Base-by-base conservation (phyloP, 2,113 vertebrate genomes). In the Pitta sordida region DNA sequence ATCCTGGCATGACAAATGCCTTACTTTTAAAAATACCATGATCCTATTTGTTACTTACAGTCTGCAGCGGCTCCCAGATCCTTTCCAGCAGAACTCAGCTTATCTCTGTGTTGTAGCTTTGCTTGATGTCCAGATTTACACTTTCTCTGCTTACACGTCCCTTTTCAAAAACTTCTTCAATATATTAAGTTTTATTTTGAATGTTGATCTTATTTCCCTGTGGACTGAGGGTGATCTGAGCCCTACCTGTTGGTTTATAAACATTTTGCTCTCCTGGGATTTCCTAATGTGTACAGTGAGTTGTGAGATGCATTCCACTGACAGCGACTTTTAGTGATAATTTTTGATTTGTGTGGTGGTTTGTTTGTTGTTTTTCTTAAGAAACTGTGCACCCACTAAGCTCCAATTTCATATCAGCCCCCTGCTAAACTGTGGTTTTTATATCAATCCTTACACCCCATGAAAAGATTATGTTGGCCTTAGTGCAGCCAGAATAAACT, bases 41-140 rank as follows among this genome's bases (percentile, higher is more conserved):
- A 3, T 39, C 7, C 11, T n/a, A 0, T 13, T 44, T 37, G 41
- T 65, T 23, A 10, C 11, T 64, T 49, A 7, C 0, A 65, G 55
- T 23, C 37, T 63, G 1, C 6, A 6, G 0, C n/a, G 71, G 29
- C 63, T 86, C 76, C 60, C 32, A 43, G 20, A 36, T 77, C 26
- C 30, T 24, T 93, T 74, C 51, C 30, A 55, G 32, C 18, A 80
- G 36, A 52, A 17, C 58, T 88, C 21, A 48, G 22, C 13, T 84
- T 53, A 9, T 32, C 13, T 83, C 19, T 49, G 0, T 41, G 64
- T 34, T 53, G 11, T 36, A 6, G 12, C 90, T 80, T 44, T 32
- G 14, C 75, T 69, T 62, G 22, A n/a, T 83, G 48, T 53, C 16
- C 23, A 12, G 36, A 32, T 73, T 37, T 83, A 29, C 5, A 32